Conservation (phyloP, 2,113 vertebrate species). For the Jacana jacana region DNA sequence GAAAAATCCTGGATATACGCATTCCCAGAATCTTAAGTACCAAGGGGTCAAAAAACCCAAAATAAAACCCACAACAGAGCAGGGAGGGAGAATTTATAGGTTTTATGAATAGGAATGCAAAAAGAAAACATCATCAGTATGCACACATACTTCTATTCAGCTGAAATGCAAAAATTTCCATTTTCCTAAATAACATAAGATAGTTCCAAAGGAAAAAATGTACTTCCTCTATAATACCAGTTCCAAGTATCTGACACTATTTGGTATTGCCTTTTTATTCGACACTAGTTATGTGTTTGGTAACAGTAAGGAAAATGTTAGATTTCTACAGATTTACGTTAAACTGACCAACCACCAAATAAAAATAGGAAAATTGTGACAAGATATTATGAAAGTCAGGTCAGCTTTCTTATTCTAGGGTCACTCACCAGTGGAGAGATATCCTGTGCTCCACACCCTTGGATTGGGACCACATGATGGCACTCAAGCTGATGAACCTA, state of each 20-base stretch:
- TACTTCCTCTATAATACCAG: not conserved
- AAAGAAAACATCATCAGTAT: not conserved
- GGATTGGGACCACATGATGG: not conserved
- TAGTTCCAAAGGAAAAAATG: not conserved
- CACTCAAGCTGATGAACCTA: not conserved
- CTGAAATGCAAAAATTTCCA: not conserved
- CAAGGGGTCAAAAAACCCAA: not conserved
- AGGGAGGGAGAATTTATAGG: not conserved
- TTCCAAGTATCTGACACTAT: not conserved
- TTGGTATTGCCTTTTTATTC: not conserved
- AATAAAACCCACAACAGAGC: not conserved
- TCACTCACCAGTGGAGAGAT: not conserved
- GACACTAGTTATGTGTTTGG: not conserved
- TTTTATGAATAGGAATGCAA: not conserved
- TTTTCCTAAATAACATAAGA: not conserved
- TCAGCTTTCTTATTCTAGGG: not conserved
- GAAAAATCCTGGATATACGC: not conserved
- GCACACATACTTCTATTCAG: not conserved
- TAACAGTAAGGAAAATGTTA: not conserved
- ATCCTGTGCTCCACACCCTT: not conserved
- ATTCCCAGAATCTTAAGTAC: not conserved
- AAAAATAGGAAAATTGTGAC: not conserved
- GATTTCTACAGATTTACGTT: not conserved
- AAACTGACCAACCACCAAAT: not conserved
- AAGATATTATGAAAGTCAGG: not conserved